Base-by-base conservation (phyloP, 2,888 invertebrate species). In the Sphaeridia pumilis region DNA sequence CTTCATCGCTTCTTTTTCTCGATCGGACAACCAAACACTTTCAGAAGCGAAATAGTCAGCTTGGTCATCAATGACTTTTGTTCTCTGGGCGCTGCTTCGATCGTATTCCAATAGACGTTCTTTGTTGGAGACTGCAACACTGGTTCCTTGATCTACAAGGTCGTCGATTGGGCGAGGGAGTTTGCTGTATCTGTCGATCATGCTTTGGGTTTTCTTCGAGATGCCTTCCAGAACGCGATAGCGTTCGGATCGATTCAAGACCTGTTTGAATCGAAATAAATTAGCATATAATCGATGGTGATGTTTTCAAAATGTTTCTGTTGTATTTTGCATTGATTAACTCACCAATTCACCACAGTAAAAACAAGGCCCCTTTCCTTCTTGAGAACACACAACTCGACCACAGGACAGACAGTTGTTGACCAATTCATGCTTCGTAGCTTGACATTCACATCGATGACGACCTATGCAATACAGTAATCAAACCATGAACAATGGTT, bases 381-480 rank as follows among this genome's bases (percentile, higher is more conserved):
- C 98, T 72, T 94, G 58, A 22, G 45, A 34, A 71, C 97, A 98
- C 4, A 97, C 86, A 57, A 99, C 85, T 52, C 94, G 78, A 0
- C 98, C 98, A 72, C 98, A 98, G 56, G 80, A 79, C 12, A 86
- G 69, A 67, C 98, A 98, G 71, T 99, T 98, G 69, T 88, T 90
- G 53, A 99, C 76, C 44, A 98, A 74, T 50, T 78, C 77, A 70
- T 99, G 98, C 67, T 83, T 84, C 3, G 82, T 77, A 0, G 95
- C 95, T 70, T 95, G 88, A 68, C 98, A 98, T 54, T 88, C 82
- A 71, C 98, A 98, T 46, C 74, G 74, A 66, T 86, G 84, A 34
- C 97, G 77, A 12, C 94, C 94, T 82, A 65, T 4, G 69, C 67
- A 35, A 38, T 42, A 59, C 60, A 52, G 52, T 55, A 22, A 31